Base-by-base conservation (phyloP, 92 coral and sea anemone species). In the Epizoanthus illoricatus region DNA sequence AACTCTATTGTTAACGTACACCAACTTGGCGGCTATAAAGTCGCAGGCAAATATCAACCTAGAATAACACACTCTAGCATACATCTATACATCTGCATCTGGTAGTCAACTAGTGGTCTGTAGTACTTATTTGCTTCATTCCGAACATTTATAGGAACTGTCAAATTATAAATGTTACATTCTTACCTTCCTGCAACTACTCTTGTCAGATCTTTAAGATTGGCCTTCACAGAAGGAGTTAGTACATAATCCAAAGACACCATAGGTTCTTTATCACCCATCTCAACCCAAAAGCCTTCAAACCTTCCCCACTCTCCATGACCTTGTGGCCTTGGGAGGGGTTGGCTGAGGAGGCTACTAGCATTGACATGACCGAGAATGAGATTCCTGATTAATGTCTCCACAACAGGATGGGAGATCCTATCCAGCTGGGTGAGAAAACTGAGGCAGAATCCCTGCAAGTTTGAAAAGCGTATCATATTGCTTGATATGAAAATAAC, bases 151-250 rank as follows among this genome's bases (percentile, higher is more conserved):
- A 28, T 28, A 28, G 36, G 36, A 28, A 28, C 13, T 10, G 15
- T 13, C 56, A 49, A 49, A 49, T 13, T 49, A 49, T 49, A 49
- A 49, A 10, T 73, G 4, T 54, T 43, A 41, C 16, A 5, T 3
- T 52, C 65, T 49, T 83, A 93, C 99, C 99, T 96, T 71, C 97
- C 99, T 74, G 98, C 90, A n/a, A 96, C 99, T 49, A 96, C 95
- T 79, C 99, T 90, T 10, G 93, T 84, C 59, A 96, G 91, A 69
- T 94, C 98, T 81, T 87, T 86, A 79, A 96, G 80, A 63, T 96
- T 96, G 0, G 91, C 94, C 85, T 91, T 96, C 64, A 96, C 98
- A 18, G 99, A 88, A 13, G 89, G 75, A 17, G 99, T 96, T 24
- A 96, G 87, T 21, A 96, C 94, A 85, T 96, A 96, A 36, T 94